Evolutionary conservation across 2,797 vertebrate species (phyloP).

Genomic region (Xiphophorus birchmanni): DNA sequence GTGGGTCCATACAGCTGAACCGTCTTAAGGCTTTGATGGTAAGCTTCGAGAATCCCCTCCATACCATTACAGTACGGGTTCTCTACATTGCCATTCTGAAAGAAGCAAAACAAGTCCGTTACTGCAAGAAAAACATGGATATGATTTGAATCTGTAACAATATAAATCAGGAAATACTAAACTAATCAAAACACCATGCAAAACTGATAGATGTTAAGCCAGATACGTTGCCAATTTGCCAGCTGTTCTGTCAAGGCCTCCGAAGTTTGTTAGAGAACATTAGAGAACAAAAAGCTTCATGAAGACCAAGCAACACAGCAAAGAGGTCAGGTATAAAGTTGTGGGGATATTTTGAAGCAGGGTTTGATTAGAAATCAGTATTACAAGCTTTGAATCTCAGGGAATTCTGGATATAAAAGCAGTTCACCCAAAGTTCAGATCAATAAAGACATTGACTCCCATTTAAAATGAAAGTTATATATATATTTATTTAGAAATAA

Average conservation of each 20-base stretch:
- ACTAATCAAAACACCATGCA: neutral
- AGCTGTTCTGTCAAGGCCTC: neutral
- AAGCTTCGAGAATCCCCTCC: constrained; percentile 93
- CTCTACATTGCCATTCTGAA: constrained; percentile 90
- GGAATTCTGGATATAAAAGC: neutral
- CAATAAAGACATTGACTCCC: neutral
- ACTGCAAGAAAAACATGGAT: neutral
- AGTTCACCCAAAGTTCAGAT: neutral
- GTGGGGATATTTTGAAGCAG: neutral
- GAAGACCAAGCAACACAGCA: neutral
- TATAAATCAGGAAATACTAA: neutral
- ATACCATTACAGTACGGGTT: constrained; percentile 94
- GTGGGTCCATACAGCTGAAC: constrained; percentile 98
- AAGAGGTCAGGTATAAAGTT: neutral
- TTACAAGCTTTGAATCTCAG: neutral
- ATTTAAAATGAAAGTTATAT: neutral
- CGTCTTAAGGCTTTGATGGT: constrained; percentile 93
- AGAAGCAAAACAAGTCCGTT: constrained; percentile 20
- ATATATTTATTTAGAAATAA: too few relatives aligned
- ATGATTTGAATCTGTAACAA: neutral
- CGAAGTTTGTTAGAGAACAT: neutral
- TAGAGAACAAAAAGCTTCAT: neutral
- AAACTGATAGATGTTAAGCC: neutral
- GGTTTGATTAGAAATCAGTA: neutral
- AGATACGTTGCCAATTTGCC: neutral